Base-by-base conservation (phyloP, 1,140 invertebrate genomes). In the Drosophila subobscura region DNA sequence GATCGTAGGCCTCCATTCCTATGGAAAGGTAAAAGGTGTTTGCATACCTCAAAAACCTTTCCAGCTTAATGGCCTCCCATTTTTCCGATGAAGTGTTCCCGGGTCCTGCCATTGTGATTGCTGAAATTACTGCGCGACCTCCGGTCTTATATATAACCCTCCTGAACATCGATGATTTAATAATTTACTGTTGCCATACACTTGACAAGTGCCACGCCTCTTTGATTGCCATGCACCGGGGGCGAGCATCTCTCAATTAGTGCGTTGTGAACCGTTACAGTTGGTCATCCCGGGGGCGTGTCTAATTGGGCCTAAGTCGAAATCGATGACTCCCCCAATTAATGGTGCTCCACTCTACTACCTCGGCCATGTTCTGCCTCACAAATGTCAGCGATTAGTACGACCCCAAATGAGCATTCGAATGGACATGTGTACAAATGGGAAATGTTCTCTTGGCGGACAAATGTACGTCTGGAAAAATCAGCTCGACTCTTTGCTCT, bases 221-320 rank as follows among this genome's bases (percentile, higher is more conserved):
- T 55, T 88, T 77, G 66, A 84, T 76, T 84, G 40, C 10, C 59
- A 61, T 58, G 68, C 79, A 29, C 49, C 50, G 22, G 64, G 33
- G 33, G 65, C 50, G 44, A 68, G 66, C 66, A 78, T 88, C 68
- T 81, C 81, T 86, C 70, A 86, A 86, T 86, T 86, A 88, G 60
- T 73, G 45, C 53, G 44, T 60, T 85, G 77, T 60, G 81, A 85
- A 86, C 64, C 49, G 54, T 42, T 63, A 47, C 81, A 86, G 73
- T 86, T 85, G 80, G 54, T 23, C 44, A 29, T 50, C n/a, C 40
- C 20, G n/a, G 65, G 80, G 79, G 33, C 66, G 79, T 72, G 51
- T 37, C 54, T 81, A 80, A 85, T 77, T 80, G 77, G 16, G 56
- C 49, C 50, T 59, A 77, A 77, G 60, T 85, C 72, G 77, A 77